These are phyloP conservation scores for Caranx ignobilis DNA, from an alignment of 2,113 vertebrate species.

Conservation along the genomic window DNA sequence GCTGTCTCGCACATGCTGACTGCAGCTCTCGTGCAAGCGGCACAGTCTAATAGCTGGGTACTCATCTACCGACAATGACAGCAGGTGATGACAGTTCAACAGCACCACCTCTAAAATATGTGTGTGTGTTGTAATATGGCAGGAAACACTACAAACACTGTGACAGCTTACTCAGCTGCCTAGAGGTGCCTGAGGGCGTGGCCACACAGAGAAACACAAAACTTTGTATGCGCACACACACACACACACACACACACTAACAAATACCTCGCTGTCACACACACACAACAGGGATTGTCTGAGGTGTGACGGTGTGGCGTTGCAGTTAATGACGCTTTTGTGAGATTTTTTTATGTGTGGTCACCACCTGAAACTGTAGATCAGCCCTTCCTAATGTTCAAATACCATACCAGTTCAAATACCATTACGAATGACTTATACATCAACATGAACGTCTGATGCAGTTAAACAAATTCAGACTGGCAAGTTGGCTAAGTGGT, in stretches of 20 bases:
- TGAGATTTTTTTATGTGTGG: background rate
- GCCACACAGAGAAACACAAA: conserved; percentile 1
- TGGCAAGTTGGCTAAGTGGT: too few relatives aligned
- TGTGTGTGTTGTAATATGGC: background rate
- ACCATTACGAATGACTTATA: background rate
- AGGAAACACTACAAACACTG: conserved; percentile 17
- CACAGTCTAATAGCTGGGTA: background rate
- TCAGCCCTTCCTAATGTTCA: background rate
- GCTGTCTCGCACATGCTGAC: conserved; percentile 41
- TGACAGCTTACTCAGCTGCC: conserved; percentile 45
- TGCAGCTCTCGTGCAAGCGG: conserved; percentile 11
- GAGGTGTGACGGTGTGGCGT: background rate
- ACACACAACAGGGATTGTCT: background rate
- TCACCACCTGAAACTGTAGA: background rate
- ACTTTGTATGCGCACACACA: background rate
- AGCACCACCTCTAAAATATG: background rate
- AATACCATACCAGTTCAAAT: background rate
- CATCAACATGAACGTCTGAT: background rate
- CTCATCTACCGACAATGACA: conserved; percentile 21
- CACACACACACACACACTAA: background rate
- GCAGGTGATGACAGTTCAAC: conserved; percentile 44
- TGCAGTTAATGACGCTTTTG: background rate
- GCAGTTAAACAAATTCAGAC: background rate
- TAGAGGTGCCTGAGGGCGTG: background rate
- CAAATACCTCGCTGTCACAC: background rate